These are phyloP conservation scores for Aelia acuminata DNA, from an alignment of 2,888 invertebrate genomes.

Conservation along the genomic window DNA sequence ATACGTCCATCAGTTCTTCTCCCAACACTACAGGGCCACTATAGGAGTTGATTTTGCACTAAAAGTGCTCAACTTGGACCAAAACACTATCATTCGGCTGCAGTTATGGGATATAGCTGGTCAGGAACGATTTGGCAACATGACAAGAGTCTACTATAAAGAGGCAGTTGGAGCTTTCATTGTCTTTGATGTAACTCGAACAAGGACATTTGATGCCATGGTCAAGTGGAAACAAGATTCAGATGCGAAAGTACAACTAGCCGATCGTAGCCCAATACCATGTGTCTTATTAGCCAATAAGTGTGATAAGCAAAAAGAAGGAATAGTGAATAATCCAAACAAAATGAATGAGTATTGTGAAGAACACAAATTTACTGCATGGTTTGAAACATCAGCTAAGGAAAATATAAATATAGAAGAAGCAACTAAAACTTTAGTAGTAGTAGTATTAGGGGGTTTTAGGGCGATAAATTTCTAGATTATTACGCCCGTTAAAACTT, in stretches of 20 bases:
- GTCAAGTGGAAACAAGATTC: slow-evolving; percentile 98
- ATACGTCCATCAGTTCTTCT: slow-evolving; percentile 99
- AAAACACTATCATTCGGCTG: slow-evolving; percentile 91
- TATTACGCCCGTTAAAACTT: too few relatives aligned
- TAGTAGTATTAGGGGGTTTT: too few relatives aligned
- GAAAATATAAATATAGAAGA: slow-evolving; percentile 97
- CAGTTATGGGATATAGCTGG: slow-evolving; percentile 99
- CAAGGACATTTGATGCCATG: slow-evolving; percentile 93
- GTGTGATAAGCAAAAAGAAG: slow-evolving; percentile 94
- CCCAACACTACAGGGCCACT: slow-evolving; percentile 98
- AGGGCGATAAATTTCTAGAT: too few relatives aligned
- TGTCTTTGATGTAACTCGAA: slow-evolving; percentile 94
- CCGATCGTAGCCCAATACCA: slow-evolving; percentile 94
- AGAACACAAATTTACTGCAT: slow-evolving; percentile 92
- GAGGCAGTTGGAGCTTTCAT: slow-evolving; percentile 98
- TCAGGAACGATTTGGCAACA: slow-evolving; percentile 97
- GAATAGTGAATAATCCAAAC: slow-evolving; percentile 82
- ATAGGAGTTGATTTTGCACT: slow-evolving; percentile 98
- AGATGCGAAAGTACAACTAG: slow-evolving; percentile 94
- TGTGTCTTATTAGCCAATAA: slow-evolving; percentile 97
- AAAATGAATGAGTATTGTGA: slow-evolving; percentile 95
- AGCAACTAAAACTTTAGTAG: slow-evolving; percentile 89
- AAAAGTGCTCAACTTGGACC: slow-evolving; percentile 97
- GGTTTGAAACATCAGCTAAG: slow-evolving; percentile 97
- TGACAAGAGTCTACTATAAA: slow-evolving; percentile 99